These are phyloP conservation scores for Phrynosoma platyrhinos DNA, from an alignment of 2,113 vertebrate species.

Conservation along the genomic window DNA sequence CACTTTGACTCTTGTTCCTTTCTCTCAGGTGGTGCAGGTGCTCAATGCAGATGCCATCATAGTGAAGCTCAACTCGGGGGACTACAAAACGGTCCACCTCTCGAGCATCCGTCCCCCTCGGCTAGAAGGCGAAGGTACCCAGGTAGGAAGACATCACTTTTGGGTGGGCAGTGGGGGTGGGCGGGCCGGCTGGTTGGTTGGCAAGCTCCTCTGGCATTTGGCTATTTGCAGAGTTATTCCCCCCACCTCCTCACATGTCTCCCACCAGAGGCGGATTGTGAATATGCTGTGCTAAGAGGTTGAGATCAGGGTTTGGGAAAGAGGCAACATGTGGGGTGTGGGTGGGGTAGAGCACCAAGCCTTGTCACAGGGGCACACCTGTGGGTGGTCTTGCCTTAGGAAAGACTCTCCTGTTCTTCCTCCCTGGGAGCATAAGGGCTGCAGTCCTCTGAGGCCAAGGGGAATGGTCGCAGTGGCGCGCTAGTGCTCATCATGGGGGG, in stretches of 20 bases:
- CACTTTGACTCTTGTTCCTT: slow-evolving; percentile 6
- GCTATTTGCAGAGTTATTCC: too few species aligned
- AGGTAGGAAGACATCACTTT: slow-evolving; percentile 52
- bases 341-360: neutral
- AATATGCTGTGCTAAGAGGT: neutral
- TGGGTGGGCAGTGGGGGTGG: neutral
- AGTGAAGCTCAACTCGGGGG: slow-evolving; percentile 94
- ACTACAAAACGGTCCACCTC: slow-evolving; percentile 94
- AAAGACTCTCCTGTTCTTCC: too few species aligned
- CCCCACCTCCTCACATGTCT: too few species aligned
- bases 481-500: neutral
- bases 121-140: slow-evolving; percentile 88
- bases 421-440: too few species aligned
- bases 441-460: neutral
- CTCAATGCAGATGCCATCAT: slow-evolving; percentile 94
- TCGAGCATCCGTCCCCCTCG: slow-evolving; percentile 95
- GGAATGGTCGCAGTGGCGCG: neutral
- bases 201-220: neutral
- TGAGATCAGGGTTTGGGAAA: neutral
- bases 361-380: too few species aligned
- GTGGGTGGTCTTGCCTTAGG: too few species aligned
- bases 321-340: too few species aligned
- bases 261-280: too few species aligned
- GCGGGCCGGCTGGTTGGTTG: too few species aligned
- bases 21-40: slow-evolving; percentile 92